These are phyloP conservation scores for Corynorhinus townsendii DNA, from an alignment of 2,113 vertebrate species.

Conservation along the genomic window DNA sequence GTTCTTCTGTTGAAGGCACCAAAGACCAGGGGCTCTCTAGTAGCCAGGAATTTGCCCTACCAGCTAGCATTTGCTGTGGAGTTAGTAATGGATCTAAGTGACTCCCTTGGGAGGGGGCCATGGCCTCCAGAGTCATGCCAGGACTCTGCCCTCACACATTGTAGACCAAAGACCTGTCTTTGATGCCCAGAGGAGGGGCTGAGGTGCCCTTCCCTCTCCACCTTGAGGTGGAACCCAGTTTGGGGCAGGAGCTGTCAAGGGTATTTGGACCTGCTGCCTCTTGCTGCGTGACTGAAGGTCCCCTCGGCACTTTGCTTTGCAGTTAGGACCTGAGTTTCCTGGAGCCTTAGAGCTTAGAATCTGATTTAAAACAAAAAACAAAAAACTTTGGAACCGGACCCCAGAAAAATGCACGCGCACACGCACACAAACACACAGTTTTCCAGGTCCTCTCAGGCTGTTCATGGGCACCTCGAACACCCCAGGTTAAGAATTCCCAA, in stretches of 20 bases:
- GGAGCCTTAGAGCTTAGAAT: background rate
- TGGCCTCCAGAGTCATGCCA: background rate
- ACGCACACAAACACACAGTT: background rate
- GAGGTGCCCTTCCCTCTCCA: background rate
- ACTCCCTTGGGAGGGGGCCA: background rate
- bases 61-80: background rate
- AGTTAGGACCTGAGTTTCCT: background rate
- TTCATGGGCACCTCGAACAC: background rate
- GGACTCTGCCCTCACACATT: background rate
- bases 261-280: background rate
- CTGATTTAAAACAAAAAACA: background rate
- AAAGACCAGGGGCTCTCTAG: background rate
- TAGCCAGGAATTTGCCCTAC: background rate
- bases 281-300: background rate
- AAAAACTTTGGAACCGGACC: slow-evolving; percentile 1
- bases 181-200: background rate
- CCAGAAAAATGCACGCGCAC: background rate
- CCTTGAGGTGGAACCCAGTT: background rate
- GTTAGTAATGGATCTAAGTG: background rate
- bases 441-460: background rate
- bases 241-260: background rate
- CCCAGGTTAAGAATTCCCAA: background rate
- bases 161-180: background rate
- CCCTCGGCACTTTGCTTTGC: background rate
- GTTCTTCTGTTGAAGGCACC: background rate